phyloP scores from a whole-genome alignment of 2,797 vertebrate genomes.

The Pipistrellus nathusii region DNA sequence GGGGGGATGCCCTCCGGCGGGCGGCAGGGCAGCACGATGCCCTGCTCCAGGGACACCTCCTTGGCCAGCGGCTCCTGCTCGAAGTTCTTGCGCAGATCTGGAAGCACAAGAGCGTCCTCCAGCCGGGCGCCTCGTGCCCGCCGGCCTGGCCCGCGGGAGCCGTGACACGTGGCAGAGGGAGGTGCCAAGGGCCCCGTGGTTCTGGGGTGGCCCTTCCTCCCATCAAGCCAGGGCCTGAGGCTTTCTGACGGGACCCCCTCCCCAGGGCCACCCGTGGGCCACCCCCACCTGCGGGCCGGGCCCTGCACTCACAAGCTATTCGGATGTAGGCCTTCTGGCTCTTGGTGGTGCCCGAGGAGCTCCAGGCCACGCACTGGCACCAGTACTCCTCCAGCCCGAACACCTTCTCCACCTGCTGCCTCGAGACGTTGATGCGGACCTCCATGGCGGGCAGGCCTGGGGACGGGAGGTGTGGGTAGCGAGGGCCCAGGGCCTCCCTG shows the following conservation, averaged over 20 bases:
- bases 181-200: rapidly evolving
- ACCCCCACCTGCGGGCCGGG: neutral
- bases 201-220: neutral
- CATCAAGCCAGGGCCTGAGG: neutral
- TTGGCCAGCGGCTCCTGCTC: slow-evolving; percentile 97
- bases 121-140: neutral
- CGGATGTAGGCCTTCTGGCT: slow-evolving; percentile 98
- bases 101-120: neutral
- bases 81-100: slow-evolving; percentile 99
- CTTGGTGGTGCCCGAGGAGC: slow-evolving; percentile 98
- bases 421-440: slow-evolving; percentile 97
- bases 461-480: rapidly evolving
- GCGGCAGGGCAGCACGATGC: slow-evolving; percentile 95
- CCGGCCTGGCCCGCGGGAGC: neutral
- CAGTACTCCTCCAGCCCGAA: slow-evolving; percentile 98
- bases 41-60: slow-evolving; percentile 97
- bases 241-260: neutral
- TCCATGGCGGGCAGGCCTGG: slow-evolving; percentile 96
- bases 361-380: slow-evolving; percentile 99
- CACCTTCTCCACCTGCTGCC: slow-evolving; percentile 99
- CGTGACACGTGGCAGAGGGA: neutral
- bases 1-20: slow-evolving; percentile 97
- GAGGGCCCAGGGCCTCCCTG: neutral
- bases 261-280: neutral
- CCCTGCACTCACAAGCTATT: slow-evolving; percentile 95